These are phyloP conservation scores for Tetranychus truncatus DNA, from an alignment of 2,888 invertebrate genomes.

Conservation along the genomic window DNA sequence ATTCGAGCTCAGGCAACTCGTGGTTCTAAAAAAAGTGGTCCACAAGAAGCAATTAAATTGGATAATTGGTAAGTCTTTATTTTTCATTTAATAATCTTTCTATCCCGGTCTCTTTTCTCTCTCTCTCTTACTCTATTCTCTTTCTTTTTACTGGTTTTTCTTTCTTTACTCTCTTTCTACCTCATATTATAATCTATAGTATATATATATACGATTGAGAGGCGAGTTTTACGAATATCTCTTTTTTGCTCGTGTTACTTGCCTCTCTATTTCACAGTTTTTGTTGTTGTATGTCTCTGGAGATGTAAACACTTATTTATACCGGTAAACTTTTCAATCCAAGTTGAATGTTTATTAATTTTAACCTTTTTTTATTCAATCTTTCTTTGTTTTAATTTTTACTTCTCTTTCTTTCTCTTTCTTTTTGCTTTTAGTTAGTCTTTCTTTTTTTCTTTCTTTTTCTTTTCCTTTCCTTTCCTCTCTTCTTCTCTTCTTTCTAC, in stretches of 20 bases:
- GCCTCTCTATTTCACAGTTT: no score
- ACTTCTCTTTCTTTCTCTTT: neutral
- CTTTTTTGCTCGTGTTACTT: no score
- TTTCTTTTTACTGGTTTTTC: constrained; percentile 7
- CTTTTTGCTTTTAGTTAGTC: neutral
- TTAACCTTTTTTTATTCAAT: constrained; percentile 14
- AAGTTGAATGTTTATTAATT: constrained; percentile 43
- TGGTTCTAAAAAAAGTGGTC: constrained; percentile 57
- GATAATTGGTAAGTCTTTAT: constrained; percentile 64
- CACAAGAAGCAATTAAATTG: constrained; percentile 79
- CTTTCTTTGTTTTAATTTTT: neutral
- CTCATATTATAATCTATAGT: neutral
- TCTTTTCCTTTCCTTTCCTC: neutral
- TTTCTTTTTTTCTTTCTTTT: neutral
- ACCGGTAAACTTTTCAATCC: constrained; percentile 42
- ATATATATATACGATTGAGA: neutral
- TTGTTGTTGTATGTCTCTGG: no score
- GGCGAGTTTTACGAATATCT: no score
- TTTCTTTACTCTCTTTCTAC: neutral
- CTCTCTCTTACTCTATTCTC: neutral
- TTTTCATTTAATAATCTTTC: constrained; percentile 21
- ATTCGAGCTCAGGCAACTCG: constrained; percentile 57
- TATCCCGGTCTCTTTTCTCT: constrained; percentile 3
- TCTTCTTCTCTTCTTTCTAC: neutral
- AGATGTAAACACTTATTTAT: neutral